Evolutionary conservation across 1,140 invertebrate genomes (phyloP).

Genomic region (Gerris buenoi): DNA sequence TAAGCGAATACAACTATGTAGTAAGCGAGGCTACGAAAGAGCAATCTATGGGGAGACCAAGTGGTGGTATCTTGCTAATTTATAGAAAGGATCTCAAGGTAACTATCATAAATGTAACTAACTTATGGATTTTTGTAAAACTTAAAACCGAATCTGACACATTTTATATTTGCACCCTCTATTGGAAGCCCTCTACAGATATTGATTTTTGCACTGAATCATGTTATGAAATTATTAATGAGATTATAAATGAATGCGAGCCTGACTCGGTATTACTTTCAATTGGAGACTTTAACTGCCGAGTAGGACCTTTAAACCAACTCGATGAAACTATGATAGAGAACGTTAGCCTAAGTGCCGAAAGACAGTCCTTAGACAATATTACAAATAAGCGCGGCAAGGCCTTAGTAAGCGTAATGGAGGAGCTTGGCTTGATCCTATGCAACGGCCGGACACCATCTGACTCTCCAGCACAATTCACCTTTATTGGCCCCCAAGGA

Average conservation of each 20-base stretch:
- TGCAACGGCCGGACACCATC: constrained; percentile 3
- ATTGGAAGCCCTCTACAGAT: neutral
- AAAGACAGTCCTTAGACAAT: constrained; percentile 7
- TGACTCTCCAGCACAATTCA: constrained; percentile 4
- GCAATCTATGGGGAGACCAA: neutral
- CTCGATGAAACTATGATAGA: constrained; percentile 6
- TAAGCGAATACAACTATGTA: neutral
- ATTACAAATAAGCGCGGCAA: constrained; percentile 2
- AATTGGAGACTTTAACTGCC: constrained; percentile 10
- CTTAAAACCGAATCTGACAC: neutral
- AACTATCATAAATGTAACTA: neutral
- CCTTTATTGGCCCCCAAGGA: constrained; percentile 5
- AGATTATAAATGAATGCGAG: neutral
- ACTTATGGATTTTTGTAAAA: neutral
- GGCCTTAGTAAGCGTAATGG: constrained; percentile 1
- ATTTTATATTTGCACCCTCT: neutral
- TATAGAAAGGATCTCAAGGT: neutral
- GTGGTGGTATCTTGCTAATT: neutral
- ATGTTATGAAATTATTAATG: neutral
- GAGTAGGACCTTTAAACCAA: constrained; percentile 5
- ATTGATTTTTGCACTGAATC: neutral
- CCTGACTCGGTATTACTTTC: neutral
- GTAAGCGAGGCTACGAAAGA: neutral
- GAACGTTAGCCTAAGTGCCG: neutral
- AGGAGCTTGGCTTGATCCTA: constrained; percentile 5